These are phyloP conservation scores for Spodoptera frugiperda DNA, from an alignment of 1,140 invertebrate species.

Conservation along the genomic window DNA sequence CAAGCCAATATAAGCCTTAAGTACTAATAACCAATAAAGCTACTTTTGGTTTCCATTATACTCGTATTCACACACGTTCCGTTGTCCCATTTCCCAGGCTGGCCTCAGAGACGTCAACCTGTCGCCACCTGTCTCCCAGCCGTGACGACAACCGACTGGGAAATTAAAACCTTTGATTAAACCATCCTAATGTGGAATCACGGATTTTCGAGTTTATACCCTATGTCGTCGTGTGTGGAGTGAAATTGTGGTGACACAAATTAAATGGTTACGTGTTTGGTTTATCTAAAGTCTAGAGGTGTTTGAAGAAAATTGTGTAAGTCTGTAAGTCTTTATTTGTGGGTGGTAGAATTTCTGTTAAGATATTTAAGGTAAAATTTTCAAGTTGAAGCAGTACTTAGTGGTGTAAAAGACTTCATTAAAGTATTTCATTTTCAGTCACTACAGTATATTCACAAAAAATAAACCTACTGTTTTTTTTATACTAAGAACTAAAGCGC, in stretches of 20 bases:
- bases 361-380: too few relatives aligned
- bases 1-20: background rate
- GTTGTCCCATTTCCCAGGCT: slow-evolving; percentile 31
- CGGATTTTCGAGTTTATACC: background rate
- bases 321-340: too few relatives aligned
- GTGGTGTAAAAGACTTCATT: too few relatives aligned
- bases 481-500: background rate
- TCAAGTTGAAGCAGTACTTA: too few relatives aligned
- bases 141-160: slow-evolving; percentile 45
- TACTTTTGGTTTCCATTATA: slow-evolving; percentile 20
- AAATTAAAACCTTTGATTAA: slow-evolving; percentile 54
- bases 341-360: too few relatives aligned
- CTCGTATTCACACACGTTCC: slow-evolving; percentile 4
- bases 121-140: slow-evolving; percentile 28
- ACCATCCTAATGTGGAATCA: slow-evolving; percentile 29
- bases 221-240: background rate
- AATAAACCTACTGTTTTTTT: background rate
- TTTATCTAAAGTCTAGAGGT: too few relatives aligned
- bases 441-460: background rate
- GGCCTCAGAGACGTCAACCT: slow-evolving; percentile 29
- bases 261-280: background rate
- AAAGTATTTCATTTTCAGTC: too few relatives aligned
- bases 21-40: slow-evolving; percentile 3
- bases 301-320: too few relatives aligned
- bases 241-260: slow-evolving; percentile 1